These are phyloP conservation scores for Burhinus bistriatus DNA, from an alignment of 2,113 vertebrate species.

Conservation along the genomic window DNA sequence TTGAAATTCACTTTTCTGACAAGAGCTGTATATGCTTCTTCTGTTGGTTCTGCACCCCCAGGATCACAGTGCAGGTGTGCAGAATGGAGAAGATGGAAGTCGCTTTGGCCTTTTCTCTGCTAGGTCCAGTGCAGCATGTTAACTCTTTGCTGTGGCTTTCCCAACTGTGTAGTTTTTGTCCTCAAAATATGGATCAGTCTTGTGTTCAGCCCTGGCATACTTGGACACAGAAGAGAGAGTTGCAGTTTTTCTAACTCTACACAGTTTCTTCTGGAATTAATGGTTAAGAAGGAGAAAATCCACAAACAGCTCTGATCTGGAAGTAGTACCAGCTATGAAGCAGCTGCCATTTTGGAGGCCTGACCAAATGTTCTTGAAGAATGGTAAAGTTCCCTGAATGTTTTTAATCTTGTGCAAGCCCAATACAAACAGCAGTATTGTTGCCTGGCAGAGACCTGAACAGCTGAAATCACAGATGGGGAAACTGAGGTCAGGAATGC, in stretches of 20 bases:
- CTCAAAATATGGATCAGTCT: neutral
- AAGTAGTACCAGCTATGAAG: neutral
- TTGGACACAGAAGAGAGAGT: neutral
- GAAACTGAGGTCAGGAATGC: neutral
- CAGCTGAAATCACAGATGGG: neutral
- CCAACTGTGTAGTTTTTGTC: neutral
- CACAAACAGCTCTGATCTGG: neutral
- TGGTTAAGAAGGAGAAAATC: neutral
- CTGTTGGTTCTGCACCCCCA: neutral
- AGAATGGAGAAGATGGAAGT: neutral
- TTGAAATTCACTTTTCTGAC: neutral
- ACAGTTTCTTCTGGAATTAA: neutral
- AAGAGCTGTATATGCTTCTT: neutral
- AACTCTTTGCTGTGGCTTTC: neutral
- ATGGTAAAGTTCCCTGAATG: neutral
- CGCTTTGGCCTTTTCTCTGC: neutral
- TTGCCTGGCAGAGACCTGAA: neutral
- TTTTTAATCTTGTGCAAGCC: neutral
- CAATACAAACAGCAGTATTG: neutral
- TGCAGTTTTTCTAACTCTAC: neutral
- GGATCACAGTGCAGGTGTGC: neutral
- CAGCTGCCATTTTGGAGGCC: neutral
- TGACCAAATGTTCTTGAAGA: neutral
- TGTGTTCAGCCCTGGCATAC: neutral
- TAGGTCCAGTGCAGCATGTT: neutral